phyloP scores from a whole-genome alignment of 1,140 invertebrate genomes.

The Platorchestia sp. region DNA sequence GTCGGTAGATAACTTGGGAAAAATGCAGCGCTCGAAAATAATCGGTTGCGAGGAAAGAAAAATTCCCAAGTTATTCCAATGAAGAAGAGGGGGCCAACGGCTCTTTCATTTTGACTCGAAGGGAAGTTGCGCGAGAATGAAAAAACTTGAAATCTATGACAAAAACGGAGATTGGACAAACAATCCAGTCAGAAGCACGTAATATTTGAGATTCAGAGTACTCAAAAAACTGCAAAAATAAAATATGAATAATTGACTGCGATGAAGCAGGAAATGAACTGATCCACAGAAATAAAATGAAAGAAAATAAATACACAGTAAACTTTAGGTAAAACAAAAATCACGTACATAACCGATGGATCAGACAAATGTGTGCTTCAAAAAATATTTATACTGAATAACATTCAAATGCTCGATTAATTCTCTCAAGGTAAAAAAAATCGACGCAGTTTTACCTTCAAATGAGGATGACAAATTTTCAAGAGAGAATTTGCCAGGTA shows the following conservation, averaged over 20 bases:
- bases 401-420: not conserved
- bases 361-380: not conserved
- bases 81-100: slow-evolving; percentile 22
- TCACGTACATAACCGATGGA: not conserved
- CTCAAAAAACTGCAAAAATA: not conserved
- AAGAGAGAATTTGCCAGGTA: not conserved
- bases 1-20: not conserved
- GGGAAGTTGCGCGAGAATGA: not conserved
- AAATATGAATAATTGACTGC: not conserved
- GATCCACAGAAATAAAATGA: not conserved
- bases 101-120: slow-evolving; percentile 35
- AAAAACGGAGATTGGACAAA: not conserved
- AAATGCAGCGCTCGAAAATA: slow-evolving; percentile 29
- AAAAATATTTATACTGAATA: not conserved
- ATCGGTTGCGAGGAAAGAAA: slow-evolving; percentile 13
- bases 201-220: not conserved
- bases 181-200: not conserved
- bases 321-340: not conserved
- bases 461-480: not conserved
- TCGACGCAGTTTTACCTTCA: not conserved
- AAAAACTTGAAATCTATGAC: slow-evolving; percentile 29
- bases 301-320: not conserved
- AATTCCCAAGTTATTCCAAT: slow-evolving; percentile 45
- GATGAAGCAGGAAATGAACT: not conserved
- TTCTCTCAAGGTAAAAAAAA: too few relatives aligned